Conservation (phyloP, 2,113 vertebrate species). For the Rhynchomys soricoides region DNA sequence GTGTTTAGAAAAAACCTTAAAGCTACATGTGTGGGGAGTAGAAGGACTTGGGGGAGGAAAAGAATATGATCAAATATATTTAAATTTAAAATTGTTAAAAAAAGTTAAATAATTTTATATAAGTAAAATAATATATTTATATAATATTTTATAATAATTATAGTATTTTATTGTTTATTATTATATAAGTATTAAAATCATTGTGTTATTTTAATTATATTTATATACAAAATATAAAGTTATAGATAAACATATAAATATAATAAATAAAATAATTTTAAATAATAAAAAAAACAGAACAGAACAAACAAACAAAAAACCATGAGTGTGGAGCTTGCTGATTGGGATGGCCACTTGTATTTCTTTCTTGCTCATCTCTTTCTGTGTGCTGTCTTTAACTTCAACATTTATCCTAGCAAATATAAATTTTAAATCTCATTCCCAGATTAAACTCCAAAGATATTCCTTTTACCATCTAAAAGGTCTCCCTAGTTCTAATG, state of each 20-base stretch:
- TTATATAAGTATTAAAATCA: no score
- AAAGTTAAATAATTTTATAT: no score
- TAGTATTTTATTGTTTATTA: no score
- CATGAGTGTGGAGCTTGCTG: not conserved
- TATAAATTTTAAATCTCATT: not conserved
- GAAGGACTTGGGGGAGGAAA: not conserved
- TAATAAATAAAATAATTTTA: not conserved
- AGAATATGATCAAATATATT: not conserved
- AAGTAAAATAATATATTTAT: no score
- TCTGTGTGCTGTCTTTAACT: not conserved
- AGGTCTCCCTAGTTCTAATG: not conserved
- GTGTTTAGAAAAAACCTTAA: not conserved
- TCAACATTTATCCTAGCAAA: not conserved
- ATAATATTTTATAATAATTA: no score
- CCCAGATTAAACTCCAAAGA: not conserved
- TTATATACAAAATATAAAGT: no score
- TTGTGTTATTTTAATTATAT: no score
- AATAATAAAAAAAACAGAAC: not conserved
- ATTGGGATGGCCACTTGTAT: not conserved
- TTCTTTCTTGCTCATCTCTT: not conserved
- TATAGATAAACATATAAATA: no score
- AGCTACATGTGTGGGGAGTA: not conserved
- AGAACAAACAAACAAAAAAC: not conserved
- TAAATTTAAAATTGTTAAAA: not conserved
- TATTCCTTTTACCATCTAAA: not conserved